These are phyloP conservation scores for Tyrannus savana DNA, from an alignment of 2,113 vertebrate genomes.

Conservation along the genomic window DNA sequence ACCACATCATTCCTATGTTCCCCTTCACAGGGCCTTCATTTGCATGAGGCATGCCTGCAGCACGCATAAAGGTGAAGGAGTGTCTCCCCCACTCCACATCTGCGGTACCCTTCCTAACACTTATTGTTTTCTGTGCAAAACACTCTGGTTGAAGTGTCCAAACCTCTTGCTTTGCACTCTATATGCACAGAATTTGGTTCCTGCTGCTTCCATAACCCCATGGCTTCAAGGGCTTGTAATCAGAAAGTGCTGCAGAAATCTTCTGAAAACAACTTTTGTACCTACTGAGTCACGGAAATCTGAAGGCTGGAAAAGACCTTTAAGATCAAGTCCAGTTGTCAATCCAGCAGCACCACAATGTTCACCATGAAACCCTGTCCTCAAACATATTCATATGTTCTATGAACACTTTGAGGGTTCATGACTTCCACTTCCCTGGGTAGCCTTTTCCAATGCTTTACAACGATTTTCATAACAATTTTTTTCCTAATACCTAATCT, in stretches of 20 bases:
- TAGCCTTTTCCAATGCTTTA: neutral
- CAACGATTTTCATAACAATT: neutral
- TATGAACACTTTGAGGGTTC: neutral
- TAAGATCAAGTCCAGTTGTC: neutral
- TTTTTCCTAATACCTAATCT: neutral
- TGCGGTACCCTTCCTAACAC: too few species aligned
- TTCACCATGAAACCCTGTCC: neutral
- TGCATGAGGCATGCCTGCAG: accelerated
- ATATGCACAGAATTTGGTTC: accelerated
- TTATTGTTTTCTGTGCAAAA: neutral
- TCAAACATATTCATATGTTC: neutral
- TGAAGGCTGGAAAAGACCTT: neutral
- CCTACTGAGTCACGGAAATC: neutral
- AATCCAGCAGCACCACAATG: neutral
- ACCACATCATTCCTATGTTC: neutral
- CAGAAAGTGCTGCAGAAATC: neutral
- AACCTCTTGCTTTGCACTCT: neutral
- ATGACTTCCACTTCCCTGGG: neutral
- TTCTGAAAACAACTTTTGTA: neutral
- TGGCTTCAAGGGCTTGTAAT: accelerated
- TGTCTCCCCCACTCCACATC: neutral
- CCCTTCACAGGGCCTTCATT: neutral
- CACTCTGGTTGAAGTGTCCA: neutral
- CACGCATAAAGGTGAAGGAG: accelerated
- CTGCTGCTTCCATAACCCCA: neutral